Base-by-base conservation (phyloP, 2,888 invertebrate genomes). In the Tachina fera region DNA sequence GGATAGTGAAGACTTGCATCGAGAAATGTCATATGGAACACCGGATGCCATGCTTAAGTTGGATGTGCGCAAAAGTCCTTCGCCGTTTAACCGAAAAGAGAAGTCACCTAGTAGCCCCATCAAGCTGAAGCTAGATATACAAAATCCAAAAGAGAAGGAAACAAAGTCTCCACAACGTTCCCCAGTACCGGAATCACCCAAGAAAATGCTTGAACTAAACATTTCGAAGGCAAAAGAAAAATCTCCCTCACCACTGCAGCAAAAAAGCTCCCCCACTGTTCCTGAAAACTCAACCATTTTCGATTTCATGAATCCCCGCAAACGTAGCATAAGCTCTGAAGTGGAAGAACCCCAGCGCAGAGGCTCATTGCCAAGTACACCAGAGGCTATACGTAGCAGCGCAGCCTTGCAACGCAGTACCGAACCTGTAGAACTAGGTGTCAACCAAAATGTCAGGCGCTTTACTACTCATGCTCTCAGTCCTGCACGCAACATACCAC, bases 1-100 rank as follows among this genome's bases (percentile, higher is more conserved):
- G 79, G 94, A 94, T 87, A 92, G 93, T 83, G 93, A 93, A 72
- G 93, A 94, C 14, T 89, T 94, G 79, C 93, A 92, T 10, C 91
- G 93, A 45, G 94, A 94, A 88, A 91, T 94, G 89, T 93, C 93
- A 1, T 94, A 94, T 87, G 94, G 94, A 13, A 93, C 93, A 43
- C 93, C 94, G 0, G 93, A 93, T 87, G 89, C 91, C 53, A 88
- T 89, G 13, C 87, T 89, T 0, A 90, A 89, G 65, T 88, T 89
- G 87, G 90, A 90, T 67, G 86, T 90, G 16, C 89, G 89, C 4
- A 91, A 90, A 77, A 91, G 92, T 84, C 90, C 92, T 1, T 91
- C 92, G 10, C 83, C 86, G 9, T 80, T 80, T 31, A 65, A 39
- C n/a, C 41, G 11, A 14, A 88, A 89, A 1, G 89, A 90, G 41